These are phyloP conservation scores for Vannuccia rotundouncinata DNA, from an alignment of 2,888 invertebrate species.

Conservation along the genomic window DNA sequence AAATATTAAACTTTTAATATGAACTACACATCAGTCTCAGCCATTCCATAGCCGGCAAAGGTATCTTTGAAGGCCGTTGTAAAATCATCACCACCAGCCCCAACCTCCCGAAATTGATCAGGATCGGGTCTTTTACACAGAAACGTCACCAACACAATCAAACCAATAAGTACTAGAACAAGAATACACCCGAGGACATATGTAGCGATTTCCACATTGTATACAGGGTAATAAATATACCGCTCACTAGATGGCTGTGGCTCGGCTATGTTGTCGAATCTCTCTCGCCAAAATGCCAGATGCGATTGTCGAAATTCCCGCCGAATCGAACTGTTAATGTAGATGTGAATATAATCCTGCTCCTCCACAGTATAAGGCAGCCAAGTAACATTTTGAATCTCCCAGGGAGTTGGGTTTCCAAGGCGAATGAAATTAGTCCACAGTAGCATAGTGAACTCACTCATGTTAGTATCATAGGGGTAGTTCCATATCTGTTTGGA, in stretches of 20 bases:
- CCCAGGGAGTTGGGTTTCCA: constrained; percentile 38
- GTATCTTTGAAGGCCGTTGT: constrained; percentile 21
- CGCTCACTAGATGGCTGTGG: constrained; percentile 16
- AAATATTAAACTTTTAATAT: too few species aligned
- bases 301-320: constrained; percentile 36
- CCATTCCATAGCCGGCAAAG: constrained; percentile 23
- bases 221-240: constrained; percentile 14
- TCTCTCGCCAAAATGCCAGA: constrained; percentile 37
- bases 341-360: constrained; percentile 38
- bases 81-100: constrained; percentile 21
- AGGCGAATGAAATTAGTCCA: constrained; percentile 39
- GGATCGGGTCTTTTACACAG: constrained; percentile 36
- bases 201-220: constrained; percentile 27
- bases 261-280: constrained; percentile 36
- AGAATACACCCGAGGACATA: constrained; percentile 29
- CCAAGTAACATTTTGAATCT: constrained; percentile 40
- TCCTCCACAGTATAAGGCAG: constrained; percentile 36
- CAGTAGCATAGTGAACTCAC: constrained; percentile 38
- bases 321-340: constrained; percentile 37
- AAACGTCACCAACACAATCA: constrained; percentile 35
- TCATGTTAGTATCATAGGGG: constrained; percentile 39
- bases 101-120: constrained; percentile 28
- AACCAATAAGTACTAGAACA: constrained; percentile 25
- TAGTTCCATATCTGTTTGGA: constrained; percentile 33
- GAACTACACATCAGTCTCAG: not conserved